These are phyloP conservation scores for Castor canadensis DNA, from an alignment of 2,113 vertebrate species.

Conservation along the genomic window DNA sequence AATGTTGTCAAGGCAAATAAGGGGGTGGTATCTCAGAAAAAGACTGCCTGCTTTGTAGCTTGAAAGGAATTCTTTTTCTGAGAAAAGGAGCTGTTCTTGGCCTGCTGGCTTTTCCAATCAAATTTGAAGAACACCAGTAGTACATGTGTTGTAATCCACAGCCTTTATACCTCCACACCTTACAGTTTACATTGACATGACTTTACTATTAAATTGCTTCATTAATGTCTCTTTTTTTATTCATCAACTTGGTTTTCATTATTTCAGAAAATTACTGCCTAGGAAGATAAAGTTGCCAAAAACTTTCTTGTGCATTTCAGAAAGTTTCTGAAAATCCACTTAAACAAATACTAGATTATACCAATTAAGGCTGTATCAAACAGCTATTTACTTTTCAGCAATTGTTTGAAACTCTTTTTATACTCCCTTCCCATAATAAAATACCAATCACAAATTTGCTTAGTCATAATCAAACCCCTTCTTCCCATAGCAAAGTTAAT, in stretches of 20 bases:
- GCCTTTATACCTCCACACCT: too few species aligned
- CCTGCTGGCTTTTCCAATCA: background rate
- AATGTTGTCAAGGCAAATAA: background rate
- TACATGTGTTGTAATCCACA: background rate
- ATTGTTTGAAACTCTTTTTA: slow-evolving; percentile 19
- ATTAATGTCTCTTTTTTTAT: background rate
- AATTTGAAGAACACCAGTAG: background rate
- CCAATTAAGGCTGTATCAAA: background rate
- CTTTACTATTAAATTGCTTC: background rate
- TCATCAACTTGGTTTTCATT: slow-evolving; percentile 14
- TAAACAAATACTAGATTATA: background rate
- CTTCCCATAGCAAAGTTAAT: background rate
- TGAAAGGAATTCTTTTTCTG: background rate
- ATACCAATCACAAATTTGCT: background rate
- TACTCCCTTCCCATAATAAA: background rate
- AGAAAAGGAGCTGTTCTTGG: background rate
- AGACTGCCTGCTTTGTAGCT: background rate
- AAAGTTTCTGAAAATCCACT: slow-evolving; percentile 23
- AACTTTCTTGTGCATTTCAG: slow-evolving; percentile 21
- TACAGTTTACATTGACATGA: background rate
- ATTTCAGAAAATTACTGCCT: background rate
- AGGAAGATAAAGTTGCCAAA: background rate
- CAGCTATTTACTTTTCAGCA: background rate
- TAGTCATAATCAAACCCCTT: background rate
- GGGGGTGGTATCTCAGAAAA: background rate